Conservation (phyloP, 2,113 vertebrate genomes). For the Odocoileus hemionus region DNA sequence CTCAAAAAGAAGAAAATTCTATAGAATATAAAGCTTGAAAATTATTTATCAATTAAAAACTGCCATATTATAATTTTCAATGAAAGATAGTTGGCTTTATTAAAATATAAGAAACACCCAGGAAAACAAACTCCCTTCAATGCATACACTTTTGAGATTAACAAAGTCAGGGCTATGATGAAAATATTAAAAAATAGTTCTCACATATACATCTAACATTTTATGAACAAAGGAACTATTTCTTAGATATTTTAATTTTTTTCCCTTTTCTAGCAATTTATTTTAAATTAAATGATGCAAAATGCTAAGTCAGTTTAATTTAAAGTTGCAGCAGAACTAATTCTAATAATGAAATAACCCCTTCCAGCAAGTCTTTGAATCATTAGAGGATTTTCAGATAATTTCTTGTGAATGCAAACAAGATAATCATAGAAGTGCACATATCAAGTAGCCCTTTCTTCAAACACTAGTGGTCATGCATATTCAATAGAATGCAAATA, state of each 20-base stretch:
- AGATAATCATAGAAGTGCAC: slow-evolving; percentile 76
- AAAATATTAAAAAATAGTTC: neutral
- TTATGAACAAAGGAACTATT: slow-evolving; percentile 35
- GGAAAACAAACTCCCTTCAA: neutral
- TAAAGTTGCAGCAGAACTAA: slow-evolving; percentile 73
- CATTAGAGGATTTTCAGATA: slow-evolving; percentile 79
- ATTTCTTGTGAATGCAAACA: slow-evolving; percentile 80
- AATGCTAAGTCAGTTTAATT: slow-evolving; percentile 64
- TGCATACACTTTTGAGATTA: neutral
- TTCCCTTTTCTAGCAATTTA: slow-evolving; percentile 38
- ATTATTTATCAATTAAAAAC: neutral
- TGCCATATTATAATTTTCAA: neutral
- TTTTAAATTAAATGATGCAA: slow-evolving; percentile 66
- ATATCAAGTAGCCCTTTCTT: slow-evolving; percentile 76
- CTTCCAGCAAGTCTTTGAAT: slow-evolving; percentile 70
- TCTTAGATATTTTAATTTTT: slow-evolving; percentile 29
- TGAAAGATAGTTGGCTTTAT: neutral
- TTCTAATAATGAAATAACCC: slow-evolving; percentile 78
- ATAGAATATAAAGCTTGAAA: neutral
- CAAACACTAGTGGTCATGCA: slow-evolving; percentile 78
- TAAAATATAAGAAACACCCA: neutral
- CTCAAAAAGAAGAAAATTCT: neutral
- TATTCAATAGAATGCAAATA: slow-evolving; percentile 89
- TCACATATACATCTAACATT: neutral
- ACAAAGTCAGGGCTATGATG: neutral